Conservation (phyloP, 2,113 vertebrate genomes). For the Lophius piscatorius region DNA sequence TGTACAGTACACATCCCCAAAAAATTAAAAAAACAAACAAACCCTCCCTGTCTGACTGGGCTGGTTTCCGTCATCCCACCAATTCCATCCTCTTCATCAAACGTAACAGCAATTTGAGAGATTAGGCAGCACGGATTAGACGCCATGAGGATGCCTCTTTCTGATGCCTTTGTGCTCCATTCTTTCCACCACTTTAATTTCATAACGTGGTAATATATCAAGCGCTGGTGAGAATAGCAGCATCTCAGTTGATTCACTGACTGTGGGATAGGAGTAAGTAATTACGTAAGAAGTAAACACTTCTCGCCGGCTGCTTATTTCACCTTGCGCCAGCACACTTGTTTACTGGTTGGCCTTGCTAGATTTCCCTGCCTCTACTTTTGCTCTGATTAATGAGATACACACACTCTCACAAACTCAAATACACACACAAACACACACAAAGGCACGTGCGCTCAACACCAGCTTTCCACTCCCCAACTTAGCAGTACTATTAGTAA, state of each 20-base stretch:
- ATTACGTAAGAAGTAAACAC: slow-evolving; percentile 76
- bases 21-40: slow-evolving; percentile 6
- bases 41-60: slow-evolving; percentile 16
- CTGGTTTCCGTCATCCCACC: slow-evolving; percentile 39
- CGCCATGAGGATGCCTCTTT: slow-evolving; percentile 65
- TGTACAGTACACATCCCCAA: slow-evolving; percentile 56
- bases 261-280: slow-evolving; percentile 54
- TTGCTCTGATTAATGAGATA: slow-evolving; percentile 70
- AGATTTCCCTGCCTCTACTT: slow-evolving; percentile 60
- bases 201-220: slow-evolving; percentile 69
- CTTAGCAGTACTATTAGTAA: slow-evolving; percentile 78
- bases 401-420: slow-evolving; percentile 22
- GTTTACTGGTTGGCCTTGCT: slow-evolving; percentile 66
- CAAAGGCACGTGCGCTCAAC: slow-evolving; percentile 61
- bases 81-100: slow-evolving; percentile 65
- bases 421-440: slow-evolving; percentile 26
- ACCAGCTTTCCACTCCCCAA: slow-evolving; percentile 71
- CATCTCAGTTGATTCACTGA: slow-evolving; percentile 52
- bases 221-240: slow-evolving; percentile 66
- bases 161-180: slow-evolving; percentile 70
- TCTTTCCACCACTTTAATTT: slow-evolving; percentile 69
- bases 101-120: slow-evolving; percentile 77
- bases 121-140: slow-evolving; percentile 74
- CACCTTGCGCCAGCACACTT: slow-evolving; percentile 52
- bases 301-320: slow-evolving; percentile 42